phyloP scores from a whole-genome alignment of 2,888 invertebrate species.

The Dicycla oo region DNA sequence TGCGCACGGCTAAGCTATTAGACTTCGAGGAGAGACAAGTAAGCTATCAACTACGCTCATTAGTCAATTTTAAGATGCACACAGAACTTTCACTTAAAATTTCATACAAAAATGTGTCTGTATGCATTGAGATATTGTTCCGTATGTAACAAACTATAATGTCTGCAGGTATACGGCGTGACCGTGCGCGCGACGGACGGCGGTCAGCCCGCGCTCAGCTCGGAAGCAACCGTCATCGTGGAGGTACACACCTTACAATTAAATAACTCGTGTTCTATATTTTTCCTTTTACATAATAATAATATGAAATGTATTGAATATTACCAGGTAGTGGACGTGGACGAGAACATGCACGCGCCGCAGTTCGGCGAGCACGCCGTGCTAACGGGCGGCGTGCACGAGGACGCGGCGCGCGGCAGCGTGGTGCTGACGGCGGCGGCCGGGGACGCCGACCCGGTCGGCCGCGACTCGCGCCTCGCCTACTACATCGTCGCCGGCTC shows the following conservation, averaged over 20 bases:
- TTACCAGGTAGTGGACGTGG: conserved; percentile 95
- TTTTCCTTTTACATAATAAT: not conserved
- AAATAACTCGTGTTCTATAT: not conserved
- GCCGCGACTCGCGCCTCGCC: conserved; percentile 94
- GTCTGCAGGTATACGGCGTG: conserved; percentile 93
- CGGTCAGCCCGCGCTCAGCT: conserved; percentile 95
- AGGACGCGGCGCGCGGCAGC: conserved; percentile 95
- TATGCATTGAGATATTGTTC: not conserved
- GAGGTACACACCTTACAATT: conserved; percentile 82
- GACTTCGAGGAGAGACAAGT: conserved; percentile 97
- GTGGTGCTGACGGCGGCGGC: conserved; percentile 95
- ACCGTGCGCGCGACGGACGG: conserved; percentile 96
- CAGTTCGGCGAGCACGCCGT: conserved; percentile 94
- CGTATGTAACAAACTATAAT: not conserved
- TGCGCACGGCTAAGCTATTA: conserved; percentile 94
- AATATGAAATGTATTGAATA: not conserved
- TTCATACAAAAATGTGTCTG: not conserved
- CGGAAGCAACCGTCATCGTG: conserved; percentile 95
- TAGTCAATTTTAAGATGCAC: not conserved
- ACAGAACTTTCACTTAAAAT: not conserved
- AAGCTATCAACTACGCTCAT: conserved; percentile 15
- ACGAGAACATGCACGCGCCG: conserved; percentile 97
- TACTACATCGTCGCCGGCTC: conserved; percentile 97
- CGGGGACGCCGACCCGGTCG: conserved; percentile 94
- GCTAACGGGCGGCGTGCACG: conserved; percentile 93